phyloP scores from a whole-genome alignment of 2,888 invertebrate species.

The Phymatocera aterrima region DNA sequence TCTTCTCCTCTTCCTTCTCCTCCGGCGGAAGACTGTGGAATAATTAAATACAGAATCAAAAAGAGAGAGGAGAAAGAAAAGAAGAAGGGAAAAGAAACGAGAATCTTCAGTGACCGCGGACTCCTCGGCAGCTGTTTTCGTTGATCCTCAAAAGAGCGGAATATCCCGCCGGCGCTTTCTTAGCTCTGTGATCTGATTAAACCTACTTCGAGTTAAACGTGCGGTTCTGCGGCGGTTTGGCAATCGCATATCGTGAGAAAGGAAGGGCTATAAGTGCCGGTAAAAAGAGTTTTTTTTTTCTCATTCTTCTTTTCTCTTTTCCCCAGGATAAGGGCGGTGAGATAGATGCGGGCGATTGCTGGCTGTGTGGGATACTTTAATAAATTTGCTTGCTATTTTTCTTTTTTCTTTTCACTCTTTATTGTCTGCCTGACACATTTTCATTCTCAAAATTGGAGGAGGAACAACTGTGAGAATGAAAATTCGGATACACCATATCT shows the following conservation, averaged over 20 bases:
- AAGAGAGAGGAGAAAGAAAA: neutral
- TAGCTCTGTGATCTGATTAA: constrained; percentile 36
- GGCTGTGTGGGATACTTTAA: neutral
- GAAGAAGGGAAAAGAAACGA: neutral
- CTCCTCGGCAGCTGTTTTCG: neutral
- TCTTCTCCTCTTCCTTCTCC: neutral
- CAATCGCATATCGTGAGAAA: constrained; percentile 35
- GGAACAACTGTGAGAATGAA: no score
- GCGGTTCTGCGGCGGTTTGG: constrained; percentile 28
- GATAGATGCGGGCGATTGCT: constrained; percentile 23
- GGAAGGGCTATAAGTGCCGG: constrained; percentile 32
- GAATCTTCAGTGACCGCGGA: neutral
- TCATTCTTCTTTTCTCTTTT: no score
- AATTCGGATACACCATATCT: no score
- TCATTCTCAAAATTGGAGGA: no score
- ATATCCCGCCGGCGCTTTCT: constrained; percentile 32
- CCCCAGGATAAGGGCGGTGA: neutral
- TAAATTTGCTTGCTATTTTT: constrained; percentile 4
- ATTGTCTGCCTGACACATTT: no score
- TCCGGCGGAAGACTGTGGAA: neutral
- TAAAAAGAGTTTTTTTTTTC: constrained; percentile 36
- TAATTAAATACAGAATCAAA: neutral
- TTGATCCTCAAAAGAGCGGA: constrained; percentile 5
- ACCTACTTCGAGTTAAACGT: constrained; percentile 13
- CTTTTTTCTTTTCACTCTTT: no score